Base-by-base conservation (phyloP, 1,140 invertebrate species). In the Listronotus bonariensis region DNA sequence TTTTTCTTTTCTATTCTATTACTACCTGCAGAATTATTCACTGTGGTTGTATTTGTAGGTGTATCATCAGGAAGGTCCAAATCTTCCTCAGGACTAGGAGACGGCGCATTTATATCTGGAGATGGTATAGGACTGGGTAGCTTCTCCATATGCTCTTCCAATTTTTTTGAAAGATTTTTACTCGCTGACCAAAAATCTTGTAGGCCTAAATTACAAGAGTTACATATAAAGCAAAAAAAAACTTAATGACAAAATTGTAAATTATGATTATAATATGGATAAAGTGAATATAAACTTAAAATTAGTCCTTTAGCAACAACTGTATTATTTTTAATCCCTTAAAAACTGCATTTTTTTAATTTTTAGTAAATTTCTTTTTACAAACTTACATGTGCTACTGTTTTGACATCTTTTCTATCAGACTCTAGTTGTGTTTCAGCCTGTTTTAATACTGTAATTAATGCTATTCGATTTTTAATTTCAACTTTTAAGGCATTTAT, bases 381-480 rank as follows among this genome's bases (percentile, higher is more conserved):
- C 36, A 9, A 55, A 88, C 88, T 89, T 82, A 95, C 93, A 85
- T 93, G 93, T 41, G 89, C 90, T 26, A 97, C 94, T 72, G 95
- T 89, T 84, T 94, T 96, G 3, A 95, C 94, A 84, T 97, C 94
- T 26, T 89, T 89, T 53, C 89, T 85, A 78, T 97, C 93, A 14
- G 89, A 92, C 57, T 92, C 90, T 79, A 96, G 95, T 80, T 92
- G 96, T 55, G 89, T 86, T 72, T 93, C 89, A 15, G 90, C 90
- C 51, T 91, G 88, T 55, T 90, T 88, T 31, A 96, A 74, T 14
- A 90, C 74, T 8, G 89, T 87, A 48, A 96, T 81, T 34, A 97
- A 80, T 20, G 87, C 83, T 52, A 85, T 86, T 63, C 94, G 82
- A 52, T 92, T 88, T 54, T 89, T 85, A n/a, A 95, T 88, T 80